Percentiles rank a stretch among this genome's conserved stretches.
Evolutionary conservation across 2,797 vertebrate species (phyloP).

Genomic region (Syngnathus acus): DNA sequence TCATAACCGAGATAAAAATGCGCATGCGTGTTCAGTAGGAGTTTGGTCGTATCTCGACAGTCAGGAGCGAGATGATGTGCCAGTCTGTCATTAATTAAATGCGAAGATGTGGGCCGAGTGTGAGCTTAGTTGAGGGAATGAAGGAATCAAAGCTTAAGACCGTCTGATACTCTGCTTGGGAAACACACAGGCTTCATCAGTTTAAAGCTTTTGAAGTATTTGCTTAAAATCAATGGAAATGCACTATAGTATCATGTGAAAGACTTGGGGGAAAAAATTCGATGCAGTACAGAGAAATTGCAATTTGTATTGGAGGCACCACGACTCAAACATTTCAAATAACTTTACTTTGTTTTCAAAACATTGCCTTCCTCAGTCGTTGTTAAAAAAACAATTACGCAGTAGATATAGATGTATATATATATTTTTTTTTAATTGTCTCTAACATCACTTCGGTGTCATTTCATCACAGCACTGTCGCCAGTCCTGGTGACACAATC

Average conservation of each 20-base stretch:
- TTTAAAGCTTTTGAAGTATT: background rate
- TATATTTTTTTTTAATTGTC: background rate
- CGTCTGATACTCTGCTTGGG: constrained; percentile 45
- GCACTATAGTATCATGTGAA: too few relatives aligned
- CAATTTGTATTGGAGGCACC: background rate
- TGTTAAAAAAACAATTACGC: too few relatives aligned
- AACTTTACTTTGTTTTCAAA: too few relatives aligned
- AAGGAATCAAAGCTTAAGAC: constrained; percentile 46
- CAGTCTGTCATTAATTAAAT: constrained; percentile 63
- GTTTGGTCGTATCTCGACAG: background rate
- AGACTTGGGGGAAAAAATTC: background rate
- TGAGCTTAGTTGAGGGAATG: constrained; percentile 27
- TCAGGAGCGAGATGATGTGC: constrained; percentile 39
- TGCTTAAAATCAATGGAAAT: background rate
- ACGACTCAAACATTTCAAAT: background rate
- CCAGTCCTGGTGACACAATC: background rate
- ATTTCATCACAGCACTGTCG: background rate
- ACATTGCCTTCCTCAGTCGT: too few relatives aligned
- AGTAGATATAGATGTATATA: too few relatives aligned
- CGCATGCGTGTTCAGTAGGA: background rate
- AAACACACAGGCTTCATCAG: constrained; percentile 11
- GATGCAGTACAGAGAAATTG: too few relatives aligned
- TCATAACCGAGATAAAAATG: background rate
- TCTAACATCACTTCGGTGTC: too few relatives aligned
- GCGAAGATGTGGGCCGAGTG: constrained; percentile 15